Base-by-base conservation (phyloP, 92 coral and sea anemone species). In the Parazoanthus swiftii region DNA sequence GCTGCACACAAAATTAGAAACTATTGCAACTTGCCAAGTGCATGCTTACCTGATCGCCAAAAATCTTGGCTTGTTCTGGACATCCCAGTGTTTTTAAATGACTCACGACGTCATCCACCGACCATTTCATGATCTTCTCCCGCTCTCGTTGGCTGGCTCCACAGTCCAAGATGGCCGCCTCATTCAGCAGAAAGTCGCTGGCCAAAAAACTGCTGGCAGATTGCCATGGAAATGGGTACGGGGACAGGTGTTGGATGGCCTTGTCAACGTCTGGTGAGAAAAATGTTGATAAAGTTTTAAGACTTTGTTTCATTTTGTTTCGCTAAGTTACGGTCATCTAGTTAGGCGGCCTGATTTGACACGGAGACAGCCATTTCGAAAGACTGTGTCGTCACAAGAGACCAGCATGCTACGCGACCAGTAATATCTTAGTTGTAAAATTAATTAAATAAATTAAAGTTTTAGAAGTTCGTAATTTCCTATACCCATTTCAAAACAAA, bases 31-130 rank as follows among this genome's bases (percentile, higher is more conserved):
- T 63, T 58, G 42, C 23, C 0, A 74, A 46, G 8, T 6, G 8
- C 7, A 46, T 46, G 51, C 89, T 72, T 80, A 96, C 99, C 93
- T 97, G 99, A 43, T 95, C 97, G 54, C 89, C 89, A 85, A 97
- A 97, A 42, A 94, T 91, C 85, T 93, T 94, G 26, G 99, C 99
- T 81, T 97, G 99, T 63, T 97, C 96, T 1, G 91, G 86, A 83
- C 99, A 97, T 56, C 99, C 99, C 14, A 97, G 88, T 5, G 92
- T 78, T 29, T 89, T 68, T 54, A 97, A 91, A 74, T 97, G 99
- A 65, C 88, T 94, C 46, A 93, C 98, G 3, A 97, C 99, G 89
- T 95, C 95, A 68, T 97, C 98, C 59, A 91, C 86, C 58, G 94
- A 89, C 99, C 99, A 97, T 38, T 90, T 88, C 88, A 93, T 85